Evolutionary conservation across 2,797 vertebrate genomes (phyloP).

Genomic region (Hypotaenidia okinawae): DNA sequence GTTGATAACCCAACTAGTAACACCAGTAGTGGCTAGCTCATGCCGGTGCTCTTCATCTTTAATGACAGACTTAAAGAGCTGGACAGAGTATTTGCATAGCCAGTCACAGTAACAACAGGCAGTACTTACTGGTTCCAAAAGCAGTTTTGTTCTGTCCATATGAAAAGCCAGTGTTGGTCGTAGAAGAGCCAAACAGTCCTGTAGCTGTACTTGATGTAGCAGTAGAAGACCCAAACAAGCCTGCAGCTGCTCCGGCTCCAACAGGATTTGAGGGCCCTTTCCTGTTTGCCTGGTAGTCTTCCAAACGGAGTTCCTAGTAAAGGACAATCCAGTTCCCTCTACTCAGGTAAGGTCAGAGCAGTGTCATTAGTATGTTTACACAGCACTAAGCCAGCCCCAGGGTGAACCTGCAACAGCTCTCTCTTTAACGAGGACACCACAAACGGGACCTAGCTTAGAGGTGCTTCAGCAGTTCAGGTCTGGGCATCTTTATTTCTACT

Average conservation of each 20-base stretch:
- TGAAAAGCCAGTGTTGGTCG: conserved; percentile 87
- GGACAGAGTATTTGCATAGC: not conserved
- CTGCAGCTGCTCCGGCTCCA: conserved; percentile 79
- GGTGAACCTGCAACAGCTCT: no score
- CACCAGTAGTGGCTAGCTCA: not conserved
- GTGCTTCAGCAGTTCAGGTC: not conserved
- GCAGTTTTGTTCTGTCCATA: conserved; percentile 90
- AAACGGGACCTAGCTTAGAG: not conserved
- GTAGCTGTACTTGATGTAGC: conserved; percentile 87
- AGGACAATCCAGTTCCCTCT: not conserved
- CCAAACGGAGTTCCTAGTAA: conserved; percentile 89
- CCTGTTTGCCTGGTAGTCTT: conserved; percentile 94
- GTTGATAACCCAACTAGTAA: not conserved
- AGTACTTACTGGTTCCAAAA: conserved; percentile 87
- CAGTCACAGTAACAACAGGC: not conserved
- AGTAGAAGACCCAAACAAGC: conserved; percentile 85
- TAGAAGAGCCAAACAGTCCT: conserved; percentile 88
- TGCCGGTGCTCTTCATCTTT: no score
- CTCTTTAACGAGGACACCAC: not conserved
- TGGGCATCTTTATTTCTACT: not conserved
- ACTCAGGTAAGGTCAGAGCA: not conserved
- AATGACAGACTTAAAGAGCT: no score
- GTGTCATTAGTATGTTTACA: no score
- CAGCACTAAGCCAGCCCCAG: no score
- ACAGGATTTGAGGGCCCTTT: conserved; percentile 93